Base-by-base conservation (phyloP, 2,888 invertebrate species). In the Pseudococcus jackbeardsleyi region DNA sequence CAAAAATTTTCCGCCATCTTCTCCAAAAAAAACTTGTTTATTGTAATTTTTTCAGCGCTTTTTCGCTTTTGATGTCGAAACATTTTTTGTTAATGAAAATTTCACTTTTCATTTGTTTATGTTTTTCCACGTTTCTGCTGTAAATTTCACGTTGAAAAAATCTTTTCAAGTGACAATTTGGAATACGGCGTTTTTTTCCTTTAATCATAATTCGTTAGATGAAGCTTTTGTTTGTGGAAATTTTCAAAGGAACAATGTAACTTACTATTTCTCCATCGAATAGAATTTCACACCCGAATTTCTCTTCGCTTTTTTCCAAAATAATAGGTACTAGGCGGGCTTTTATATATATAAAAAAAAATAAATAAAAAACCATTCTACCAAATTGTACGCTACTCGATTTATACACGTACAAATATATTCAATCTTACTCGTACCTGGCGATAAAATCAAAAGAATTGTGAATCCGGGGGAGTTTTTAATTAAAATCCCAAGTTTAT, bases 141-240 rank as follows among this genome's bases (percentile, higher is more conserved):
- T 11, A 33, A 72, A 72, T 72, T 72, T 72, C 8, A 12, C 26
- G 15, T 72, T 12, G 11, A 72, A 72, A 72, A 33, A 72, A 72
- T 72, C 33, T 33, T 72, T 72, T 72, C 68, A 72, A 33, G 11
- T 33, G 68, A 72, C 12, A 2, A 72, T 72, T 72, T 72, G 12
- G 15, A 72, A 72, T 72, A 72, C 15, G 68, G 12, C 68, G 68
- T 15, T 33, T 19, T 19, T 72, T 72, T 26, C 68, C 26, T 72
- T 72, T 26, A 72, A 72, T 72, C 26, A 72, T 72, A 72, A 26
- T 72, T 72, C 26, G 26, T 72, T 26, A 72, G 68, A 12, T 26
- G 26, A 0, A 5, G 33, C 68, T 26, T 33, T 72, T 26, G 68
- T 72, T 72, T 72, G 33, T 11, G 1, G 33, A 15, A 72, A 72